Evolutionary conservation across 1,140 invertebrate genomes (phyloP), one percentile per base, ranked within the genome.

Genomic region (Riptortus pedestris): DNA sequence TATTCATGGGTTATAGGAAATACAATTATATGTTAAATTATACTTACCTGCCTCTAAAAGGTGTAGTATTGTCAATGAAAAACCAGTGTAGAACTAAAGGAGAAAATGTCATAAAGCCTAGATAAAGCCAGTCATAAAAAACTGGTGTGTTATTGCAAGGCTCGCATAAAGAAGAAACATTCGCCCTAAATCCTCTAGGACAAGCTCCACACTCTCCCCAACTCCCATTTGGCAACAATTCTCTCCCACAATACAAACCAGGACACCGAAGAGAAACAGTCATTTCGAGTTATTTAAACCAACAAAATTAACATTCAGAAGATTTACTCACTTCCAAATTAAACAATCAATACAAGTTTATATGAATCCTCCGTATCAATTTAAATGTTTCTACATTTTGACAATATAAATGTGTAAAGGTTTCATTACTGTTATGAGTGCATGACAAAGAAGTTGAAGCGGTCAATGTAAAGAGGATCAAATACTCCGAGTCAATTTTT

Each of bases 121-220:
- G 78, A 75, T 95, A 97, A 1, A 96, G 79, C 86, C 90, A 94
- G 72, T 96, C 93, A 72, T 97, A 96, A n/a, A 93, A 80, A 29
- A 81, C 77, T 0, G 91, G 86, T 18, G 78, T 76, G 62, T 89
- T 85, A 2, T 82, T 77, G 72, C 94, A 97, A 5, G 81, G 81
- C 26, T 82, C 75, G 74, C 93, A 97, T 5, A 80, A 75, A n/a
- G 81, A 85, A 16, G 77, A 77, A 0, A 74, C 76, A 70, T 87
- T 85, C 65, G 82, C 78, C 60, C 85, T 74, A 66, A 77, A 93
- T 0, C 92, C 93, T 66, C 90, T 75, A 0, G 90, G 88, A 74
- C 93, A 96, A 0, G 91, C 85, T 12, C 91, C 87, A 72, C 91
- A 93, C 45, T 83, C 81, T 70, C 83, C 85, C 79, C 85, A 88